Base-by-base conservation (phyloP, 2,113 vertebrate species). In the Grammomys dolichurus region DNA sequence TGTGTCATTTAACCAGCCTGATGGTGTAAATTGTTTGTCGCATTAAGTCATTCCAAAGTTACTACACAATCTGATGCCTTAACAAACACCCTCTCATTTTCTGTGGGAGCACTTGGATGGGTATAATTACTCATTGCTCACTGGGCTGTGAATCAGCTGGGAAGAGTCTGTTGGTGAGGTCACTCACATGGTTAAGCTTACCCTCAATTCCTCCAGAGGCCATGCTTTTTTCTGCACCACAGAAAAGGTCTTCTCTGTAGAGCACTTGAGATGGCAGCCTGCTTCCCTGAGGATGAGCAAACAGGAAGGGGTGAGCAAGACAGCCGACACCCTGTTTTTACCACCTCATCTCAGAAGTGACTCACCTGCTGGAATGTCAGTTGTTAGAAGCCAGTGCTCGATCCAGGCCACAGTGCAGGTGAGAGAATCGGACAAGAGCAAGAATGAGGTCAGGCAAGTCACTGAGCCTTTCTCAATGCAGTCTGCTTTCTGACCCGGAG, bases 301-400 rank as follows among this genome's bases (percentile, higher is more conserved):
- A 24, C 3, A 51, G 73, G 56, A 84, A 63, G 80, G 20, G 4
- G 2, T 90, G 70, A 91, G 22, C 40, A 89, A 86, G 33, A 65
- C 10, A 87, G 73, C 67, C 48, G 12, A 43, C 72, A 65, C 1
- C 20, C 43, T 92, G 46, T 80, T 77, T 95, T 89, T 94, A 73
- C 69, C 69, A 46, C 20, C 54, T 81, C 46, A 36, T 78, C 78
- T 93, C 88, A 92, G 60, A 91, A 95, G 46, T 31, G 36, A 91
- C 22, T 94, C 86, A 65, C 13, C 48, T 96, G 67, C 43, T 56
- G 86, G 48, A 36, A 43, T 51, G 65, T 43, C 88, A 4, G 56
- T 72, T 87, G 48, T 78, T 56, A 86, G 22, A 89, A 58, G 58
- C 5, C 40, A 56, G 89, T 86, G 60, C 56, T 67, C 86, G 76